These are phyloP conservation scores for Megalonaias nervosa DNA, from an alignment of 1,140 invertebrate genomes.

Conservation along the genomic window DNA sequence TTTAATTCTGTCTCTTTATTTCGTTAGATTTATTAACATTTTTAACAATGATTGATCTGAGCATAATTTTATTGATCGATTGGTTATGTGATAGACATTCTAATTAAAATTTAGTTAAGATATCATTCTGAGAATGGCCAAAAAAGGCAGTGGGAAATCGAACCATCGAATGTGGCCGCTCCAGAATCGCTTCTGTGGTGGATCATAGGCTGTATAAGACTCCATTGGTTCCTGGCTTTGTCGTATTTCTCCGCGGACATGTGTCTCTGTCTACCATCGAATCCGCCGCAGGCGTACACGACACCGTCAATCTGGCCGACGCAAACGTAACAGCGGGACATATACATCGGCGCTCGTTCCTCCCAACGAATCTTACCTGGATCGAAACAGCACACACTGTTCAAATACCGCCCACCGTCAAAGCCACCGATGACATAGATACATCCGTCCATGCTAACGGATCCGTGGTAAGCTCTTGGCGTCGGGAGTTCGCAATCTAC, in stretches of 20 bases:
- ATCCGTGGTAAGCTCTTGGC: conserved; percentile 80
- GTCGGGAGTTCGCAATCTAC: conserved; percentile 22
- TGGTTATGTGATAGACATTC: too few relatives aligned
- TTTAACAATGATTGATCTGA: too few relatives aligned
- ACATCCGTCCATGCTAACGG: conserved; percentile 77
- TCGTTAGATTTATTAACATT: too few relatives aligned
- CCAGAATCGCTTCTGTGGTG: conserved; percentile 83
- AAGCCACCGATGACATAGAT: conserved; percentile 82
- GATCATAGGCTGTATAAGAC: conserved; percentile 73
- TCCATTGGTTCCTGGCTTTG: conserved; percentile 89
- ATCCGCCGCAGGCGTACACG: conserved; percentile 81
- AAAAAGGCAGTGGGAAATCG: too few relatives aligned
- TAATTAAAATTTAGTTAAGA: too few relatives aligned
- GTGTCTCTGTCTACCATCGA: conserved; percentile 90
- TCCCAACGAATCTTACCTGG: conserved; percentile 51
- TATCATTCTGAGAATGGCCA: too few relatives aligned
- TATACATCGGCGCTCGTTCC: conserved; percentile 59
- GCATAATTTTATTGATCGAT: too few relatives aligned
- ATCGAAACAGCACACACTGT: conserved; percentile 57
- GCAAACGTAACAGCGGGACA: conserved; percentile 54
- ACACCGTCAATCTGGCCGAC: conserved; percentile 41
- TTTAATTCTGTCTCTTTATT: too few relatives aligned
- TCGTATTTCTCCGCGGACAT: conserved; percentile 89
- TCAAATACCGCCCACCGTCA: conserved; percentile 68
- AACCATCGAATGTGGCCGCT: conserved; percentile 76